phyloP scores from a whole-genome alignment of 2,797 vertebrate genomes.

The Rhinophrynus dorsalis region DNA sequence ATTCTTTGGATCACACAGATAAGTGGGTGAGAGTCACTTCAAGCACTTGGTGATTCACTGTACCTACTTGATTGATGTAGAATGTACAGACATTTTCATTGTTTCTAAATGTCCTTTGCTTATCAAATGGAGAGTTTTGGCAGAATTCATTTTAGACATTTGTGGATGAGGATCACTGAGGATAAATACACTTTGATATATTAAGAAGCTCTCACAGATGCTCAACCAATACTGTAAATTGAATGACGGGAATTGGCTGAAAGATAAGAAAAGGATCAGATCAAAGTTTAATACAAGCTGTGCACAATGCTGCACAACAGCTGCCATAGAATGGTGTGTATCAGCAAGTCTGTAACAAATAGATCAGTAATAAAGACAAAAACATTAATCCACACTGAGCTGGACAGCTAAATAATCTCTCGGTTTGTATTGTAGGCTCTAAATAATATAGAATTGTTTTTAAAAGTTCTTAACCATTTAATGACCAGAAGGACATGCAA shows the following conservation, averaged over 20 bases:
- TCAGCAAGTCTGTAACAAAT: constrained; percentile 37
- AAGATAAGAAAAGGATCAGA: constrained; percentile 33
- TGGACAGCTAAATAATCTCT: constrained; percentile 6
- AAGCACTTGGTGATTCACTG: background rate
- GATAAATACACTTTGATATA: constrained; percentile 41
- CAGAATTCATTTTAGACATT: constrained; percentile 7
- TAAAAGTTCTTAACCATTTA: too few species aligned
- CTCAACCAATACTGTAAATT: constrained; percentile 39
- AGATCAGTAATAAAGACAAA: constrained; percentile 32
- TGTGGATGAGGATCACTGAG: constrained; percentile 38
- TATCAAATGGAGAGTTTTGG: constrained; percentile 9
- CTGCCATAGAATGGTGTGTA: constrained; percentile 21
- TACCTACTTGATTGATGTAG: background rate
- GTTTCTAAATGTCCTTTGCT: background rate
- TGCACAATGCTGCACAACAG: constrained; percentile 10
- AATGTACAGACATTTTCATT: background rate
- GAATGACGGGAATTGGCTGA: constrained; percentile 30
- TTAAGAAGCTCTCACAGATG: constrained; percentile 38
- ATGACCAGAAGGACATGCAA: too few species aligned
- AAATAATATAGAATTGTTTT: too few species aligned
- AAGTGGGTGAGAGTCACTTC: too few species aligned
- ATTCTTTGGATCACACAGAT: too few species aligned
- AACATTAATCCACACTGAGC: constrained; percentile 30
- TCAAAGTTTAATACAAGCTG: constrained; percentile 43
- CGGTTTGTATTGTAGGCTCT: constrained; percentile 17